Evolutionary conservation across 2,113 vertebrate species (phyloP), one percentile per base, ranked within the genome.

Genomic region (Toxotes chatareus): DNA sequence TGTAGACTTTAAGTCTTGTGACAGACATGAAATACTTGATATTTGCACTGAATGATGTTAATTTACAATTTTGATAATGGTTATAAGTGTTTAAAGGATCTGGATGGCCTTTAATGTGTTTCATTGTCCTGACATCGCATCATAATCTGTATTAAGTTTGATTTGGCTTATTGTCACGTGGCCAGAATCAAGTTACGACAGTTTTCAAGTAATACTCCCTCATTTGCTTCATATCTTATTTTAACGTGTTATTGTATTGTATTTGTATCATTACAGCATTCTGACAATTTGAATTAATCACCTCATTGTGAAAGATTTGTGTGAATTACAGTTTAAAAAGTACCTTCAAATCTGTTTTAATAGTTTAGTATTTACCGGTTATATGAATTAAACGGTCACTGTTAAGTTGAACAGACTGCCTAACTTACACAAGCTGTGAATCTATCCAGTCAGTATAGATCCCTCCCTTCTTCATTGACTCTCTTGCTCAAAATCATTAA

Each of bases 401-500:
- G 4, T n/a, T 63, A 7, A 10, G 0, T n/a, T 31, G 2, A 79
- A 55, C n/a, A 38, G 16, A 19, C 17, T 64, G 51, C 23, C 12
- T 34, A 56, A 61, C 21, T 7, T 5, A 19, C 14, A 7, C 19
- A 56, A 27, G 64, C 23, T 42, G 44, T 44, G 23, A 31, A 34
- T 36, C 47, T 31, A 47, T 79, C 42, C 16, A 27, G 32, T 49
- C 86, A 13, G 16, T 74, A 62, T 51, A 44, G 49, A 76, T 67
- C 19, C 7, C 12, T 38, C 19, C 51, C 14, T 16, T 71, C 42
- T 67, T 60, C 17, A 21, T 36, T 53, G 47, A 76, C 40, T 73
- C 51, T 59, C 27, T n/a, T 23, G 34, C 40, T 56, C 23, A 44
- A 34, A 82, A 81, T 86, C 82, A 79, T 79, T 91, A 82, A 66